Evolutionary conservation across 2,888 invertebrate species (phyloP), one percentile per base, ranked within the genome.

Genomic region (Willowsia nigromaculata): DNA sequence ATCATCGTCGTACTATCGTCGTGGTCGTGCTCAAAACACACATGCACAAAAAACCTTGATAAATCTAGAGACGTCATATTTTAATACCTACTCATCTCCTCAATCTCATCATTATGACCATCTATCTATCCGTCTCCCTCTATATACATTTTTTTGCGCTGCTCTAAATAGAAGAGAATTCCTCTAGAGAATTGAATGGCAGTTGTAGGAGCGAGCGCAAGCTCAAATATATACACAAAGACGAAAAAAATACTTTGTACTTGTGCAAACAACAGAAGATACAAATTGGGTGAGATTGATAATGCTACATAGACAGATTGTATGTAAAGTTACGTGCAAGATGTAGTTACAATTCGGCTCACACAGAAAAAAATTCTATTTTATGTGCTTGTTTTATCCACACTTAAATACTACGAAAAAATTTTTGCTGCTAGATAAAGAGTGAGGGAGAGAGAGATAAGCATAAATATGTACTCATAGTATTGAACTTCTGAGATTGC

Each of bases 41-140:
- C 50, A 80, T 27, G 33, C n/a, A 65, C 25, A 80, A 80, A 80
- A 86, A 56, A 50, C 65, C 86, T 68, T 80, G 78, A 80, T 80
- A 68, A 80, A 80, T 86, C 65, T 65, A 86, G 85, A 85, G 65
- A 80, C 80, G 80, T 80, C 86, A 86, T 80, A 85, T 86, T 85
- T 59, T 82, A 86, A 86, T 86, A 80, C 86, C 86, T 86, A 86
- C 80, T 86, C 86, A 68, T 86, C 85, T 74, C 74, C 74, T 65
- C 78, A 53, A 84, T 84, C 59, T 40, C 59, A 40, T 71, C 82
- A 53, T 82, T 37, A 43, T 59, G 33, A 53, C 18, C 59, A 81
- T 81, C 37, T 62, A 25, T 56, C 37, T 71, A 33, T 65, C 22
- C 18, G 1, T 43, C 11, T 43, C 43, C 13, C 1, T 56, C 27